phyloP scores from a whole-genome alignment of 2,797 vertebrate species.

The Tenualosa ilisha region DNA sequence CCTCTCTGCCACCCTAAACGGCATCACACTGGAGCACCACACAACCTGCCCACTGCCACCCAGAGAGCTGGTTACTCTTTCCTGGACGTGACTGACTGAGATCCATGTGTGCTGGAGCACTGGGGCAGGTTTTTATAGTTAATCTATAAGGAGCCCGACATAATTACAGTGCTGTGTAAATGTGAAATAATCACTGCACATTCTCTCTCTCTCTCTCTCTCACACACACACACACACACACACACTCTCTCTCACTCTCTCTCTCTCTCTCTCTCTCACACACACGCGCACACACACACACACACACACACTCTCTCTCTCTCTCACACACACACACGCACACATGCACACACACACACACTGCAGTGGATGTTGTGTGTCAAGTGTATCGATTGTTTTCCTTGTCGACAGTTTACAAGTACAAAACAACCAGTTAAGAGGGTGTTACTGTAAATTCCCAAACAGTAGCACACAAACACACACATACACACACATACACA shows the following conservation, averaged over 20 bases:
- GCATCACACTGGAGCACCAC: too few species aligned
- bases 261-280: too few species aligned
- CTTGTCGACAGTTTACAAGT: background rate
- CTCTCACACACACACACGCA: background rate
- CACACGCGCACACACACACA: background rate
- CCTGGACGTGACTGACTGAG: background rate
- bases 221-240: background rate
- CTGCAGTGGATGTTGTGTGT: background rate
- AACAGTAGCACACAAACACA: background rate
- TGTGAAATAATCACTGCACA: background rate
- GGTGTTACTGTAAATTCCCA: background rate
- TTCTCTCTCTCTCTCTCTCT: too few species aligned
- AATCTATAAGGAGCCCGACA: background rate
- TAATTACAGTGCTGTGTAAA: slow-evolving; percentile 5
- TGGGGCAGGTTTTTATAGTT: background rate
- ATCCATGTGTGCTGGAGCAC: background rate
- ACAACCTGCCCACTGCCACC: too few species aligned
- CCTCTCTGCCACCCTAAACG: background rate
- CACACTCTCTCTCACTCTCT: too few species aligned
- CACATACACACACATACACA: slow-evolving; percentile 23
- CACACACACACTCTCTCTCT: too few species aligned
- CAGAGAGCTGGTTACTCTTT: background rate
- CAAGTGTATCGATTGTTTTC: background rate
- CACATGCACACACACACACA: background rate
- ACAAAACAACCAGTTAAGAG: background rate